Evolutionary conservation across 1,140 invertebrate species (phyloP).

Genomic region (Drosophila subobscura): DNA sequence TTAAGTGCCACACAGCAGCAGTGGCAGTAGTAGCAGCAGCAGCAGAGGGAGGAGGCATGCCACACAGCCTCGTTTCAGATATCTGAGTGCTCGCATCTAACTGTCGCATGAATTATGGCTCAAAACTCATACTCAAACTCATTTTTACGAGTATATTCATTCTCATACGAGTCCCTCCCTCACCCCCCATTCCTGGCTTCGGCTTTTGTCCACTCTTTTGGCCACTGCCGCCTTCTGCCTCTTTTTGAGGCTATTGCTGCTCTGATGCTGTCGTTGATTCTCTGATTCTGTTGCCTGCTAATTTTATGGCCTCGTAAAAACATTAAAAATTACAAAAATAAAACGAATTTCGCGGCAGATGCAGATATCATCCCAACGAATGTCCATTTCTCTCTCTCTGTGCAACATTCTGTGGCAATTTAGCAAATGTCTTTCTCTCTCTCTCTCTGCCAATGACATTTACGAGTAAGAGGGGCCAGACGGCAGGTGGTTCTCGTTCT

Average conservation of each 20-base stretch:
- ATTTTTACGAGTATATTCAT: conserved; percentile 18
- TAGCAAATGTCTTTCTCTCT: conserved; percentile 7
- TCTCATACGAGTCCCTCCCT: not conserved
- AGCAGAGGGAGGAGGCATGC: too few species aligned
- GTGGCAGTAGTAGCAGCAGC: not conserved
- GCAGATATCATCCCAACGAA: conserved; percentile 18
- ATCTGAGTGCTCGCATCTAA: conserved; percentile 60
- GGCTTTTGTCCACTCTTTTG: too few species aligned
- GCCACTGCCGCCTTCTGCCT: too few species aligned
- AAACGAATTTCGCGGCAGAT: conserved; percentile 39
- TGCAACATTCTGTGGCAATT: conserved; percentile 32
- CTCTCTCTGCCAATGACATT: conserved; percentile 20
- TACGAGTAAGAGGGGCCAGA: conserved; percentile 12
- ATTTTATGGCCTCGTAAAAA: conserved; percentile 77
- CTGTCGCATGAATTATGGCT: conserved; percentile 68
- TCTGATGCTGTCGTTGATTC: not conserved
- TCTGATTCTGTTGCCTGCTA: conserved; percentile 42
- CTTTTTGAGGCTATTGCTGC: not conserved
- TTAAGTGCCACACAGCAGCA: conserved; percentile 51
- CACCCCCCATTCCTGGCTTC: too few species aligned
- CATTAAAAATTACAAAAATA: conserved; percentile 72
- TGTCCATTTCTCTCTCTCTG: conserved; percentile 8
- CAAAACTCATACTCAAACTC: conserved; percentile 8
- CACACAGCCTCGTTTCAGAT: conserved; percentile 17
- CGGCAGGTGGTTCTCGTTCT: conserved; percentile 25